Base-by-base conservation (phyloP, 2,113 vertebrate genomes). In the Nicator chloris region DNA sequence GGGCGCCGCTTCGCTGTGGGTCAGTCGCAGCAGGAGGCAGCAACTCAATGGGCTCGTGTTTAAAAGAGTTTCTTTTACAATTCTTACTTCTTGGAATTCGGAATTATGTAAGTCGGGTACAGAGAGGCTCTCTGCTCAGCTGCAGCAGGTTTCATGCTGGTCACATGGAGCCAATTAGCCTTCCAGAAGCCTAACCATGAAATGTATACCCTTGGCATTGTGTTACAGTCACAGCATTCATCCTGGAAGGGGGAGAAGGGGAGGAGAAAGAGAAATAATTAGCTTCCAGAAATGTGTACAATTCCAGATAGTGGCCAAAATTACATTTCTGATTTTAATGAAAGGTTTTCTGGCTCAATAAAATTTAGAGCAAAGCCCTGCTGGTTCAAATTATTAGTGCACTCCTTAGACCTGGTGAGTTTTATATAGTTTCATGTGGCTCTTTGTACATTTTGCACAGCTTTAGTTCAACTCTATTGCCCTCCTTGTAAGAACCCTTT, bases 391-490 rank as follows among this genome's bases (percentile, higher is more conserved):
- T 96, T 96, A 96, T 96, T 95, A 94, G 82, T 72, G 65, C 93
- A 84, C 80, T 92, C 86, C 73, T 92, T 88, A 82, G 92, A 94
- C 94, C 86, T 76, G 80, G 92, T 95, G 95, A 96, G 95, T 95
- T 96, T 94, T 96, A 86, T 95, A 84, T 92, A 71, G 86, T 90
- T 95, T 96, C 94, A 78, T 86, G 94, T 88, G 94, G 94, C 64
- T 96, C 86, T 96, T 88, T 91, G 86, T 90, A 92, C 92, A 90
- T 92, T 97, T 96, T 88, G 83, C 94, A 96, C 94, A 95, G 93
- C 90, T 96, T 95, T 95, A 91, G 94, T 97, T 97, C 95, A 92
- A 86, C 80, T 96, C 95, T 92, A n/a, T 93, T 95, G 96, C 91
- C 93, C 86, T 96, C 94, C 10, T 10, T 88, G 86, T 83, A 93